Conservation (phyloP, 2,113 vertebrate species). For the Brienomyrus longianalis region DNA sequence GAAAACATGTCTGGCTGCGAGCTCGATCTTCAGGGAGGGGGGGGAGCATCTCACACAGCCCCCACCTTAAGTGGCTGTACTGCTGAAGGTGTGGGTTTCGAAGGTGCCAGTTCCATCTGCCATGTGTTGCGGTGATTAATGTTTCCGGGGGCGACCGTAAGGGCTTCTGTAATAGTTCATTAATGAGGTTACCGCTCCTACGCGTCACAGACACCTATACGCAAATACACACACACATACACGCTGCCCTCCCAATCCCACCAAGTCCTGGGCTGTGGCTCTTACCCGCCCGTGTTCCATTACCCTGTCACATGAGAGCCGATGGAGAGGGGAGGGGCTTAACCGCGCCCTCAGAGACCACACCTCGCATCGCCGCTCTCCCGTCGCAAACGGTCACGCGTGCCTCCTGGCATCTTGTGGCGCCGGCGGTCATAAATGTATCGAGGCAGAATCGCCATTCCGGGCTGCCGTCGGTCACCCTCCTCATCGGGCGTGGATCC, state of each 20-base stretch:
- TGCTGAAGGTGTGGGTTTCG: neutral
- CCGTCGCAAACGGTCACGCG: neutral
- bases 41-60: neutral
- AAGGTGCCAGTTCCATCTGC: neutral
- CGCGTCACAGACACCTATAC: neutral
- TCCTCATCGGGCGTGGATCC: neutral
- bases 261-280: neutral
- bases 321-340: neutral
- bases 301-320: neutral
- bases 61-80: neutral
- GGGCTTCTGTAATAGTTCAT: neutral
- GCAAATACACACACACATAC: constrained; percentile 21
- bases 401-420: neutral
- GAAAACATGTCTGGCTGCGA: neutral
- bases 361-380: neutral
- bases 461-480: neutral
- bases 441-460: neutral
- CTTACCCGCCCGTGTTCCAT: neutral
- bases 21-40: neutral
- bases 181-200: neutral
- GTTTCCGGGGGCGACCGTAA: neutral
- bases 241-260: neutral
- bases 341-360: neutral
- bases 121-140: neutral
- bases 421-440: neutral